A percentile compares a stretch with the other conserved stretches of the same genome.
Evolutionary conservation across 2,113 vertebrate genomes (phyloP).

Genomic region (Sula dactylatra): DNA sequence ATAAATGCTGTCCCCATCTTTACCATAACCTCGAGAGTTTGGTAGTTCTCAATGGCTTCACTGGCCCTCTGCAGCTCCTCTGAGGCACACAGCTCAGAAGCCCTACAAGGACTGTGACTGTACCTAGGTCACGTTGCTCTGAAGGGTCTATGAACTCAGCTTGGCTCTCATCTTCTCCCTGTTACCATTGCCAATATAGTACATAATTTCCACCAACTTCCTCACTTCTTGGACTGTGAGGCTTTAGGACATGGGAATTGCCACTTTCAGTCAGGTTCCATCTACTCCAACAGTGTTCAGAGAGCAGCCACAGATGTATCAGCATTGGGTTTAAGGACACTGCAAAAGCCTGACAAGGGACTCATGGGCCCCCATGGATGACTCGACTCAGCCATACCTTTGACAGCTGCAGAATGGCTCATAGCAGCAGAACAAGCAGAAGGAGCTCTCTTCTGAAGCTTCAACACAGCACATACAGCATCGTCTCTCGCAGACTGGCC

Average conservation of each 20-base stretch:
- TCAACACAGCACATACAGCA: not conserved
- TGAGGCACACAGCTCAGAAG: not conserved
- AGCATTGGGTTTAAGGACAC: not conserved
- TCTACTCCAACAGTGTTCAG: not conserved
- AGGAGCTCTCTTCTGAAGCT: not conserved
- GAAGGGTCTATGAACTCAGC: not conserved
- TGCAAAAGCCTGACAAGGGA: not conserved
- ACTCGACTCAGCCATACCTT: not conserved
- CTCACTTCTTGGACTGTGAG: not conserved
- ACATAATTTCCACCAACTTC: not conserved
- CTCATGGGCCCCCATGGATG: not conserved
- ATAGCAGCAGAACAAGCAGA: not conserved
- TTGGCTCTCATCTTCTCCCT: not conserved
- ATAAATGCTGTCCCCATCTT: not conserved
- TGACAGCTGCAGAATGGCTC: not conserved
- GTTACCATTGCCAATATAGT: not conserved
- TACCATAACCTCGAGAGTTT: not conserved
- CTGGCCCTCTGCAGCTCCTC: not conserved
- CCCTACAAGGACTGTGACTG: not conserved
- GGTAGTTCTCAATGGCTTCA: not conserved
- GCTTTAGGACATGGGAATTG: not conserved
- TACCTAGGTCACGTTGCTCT: not conserved
- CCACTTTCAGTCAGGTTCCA: not conserved
- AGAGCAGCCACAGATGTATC: not conserved
- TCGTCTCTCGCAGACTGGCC: not conserved